Evolutionary conservation across 1,140 invertebrate species (phyloP).

Genomic region (fruit fly (Drosophila melanogaster)): DNA sequence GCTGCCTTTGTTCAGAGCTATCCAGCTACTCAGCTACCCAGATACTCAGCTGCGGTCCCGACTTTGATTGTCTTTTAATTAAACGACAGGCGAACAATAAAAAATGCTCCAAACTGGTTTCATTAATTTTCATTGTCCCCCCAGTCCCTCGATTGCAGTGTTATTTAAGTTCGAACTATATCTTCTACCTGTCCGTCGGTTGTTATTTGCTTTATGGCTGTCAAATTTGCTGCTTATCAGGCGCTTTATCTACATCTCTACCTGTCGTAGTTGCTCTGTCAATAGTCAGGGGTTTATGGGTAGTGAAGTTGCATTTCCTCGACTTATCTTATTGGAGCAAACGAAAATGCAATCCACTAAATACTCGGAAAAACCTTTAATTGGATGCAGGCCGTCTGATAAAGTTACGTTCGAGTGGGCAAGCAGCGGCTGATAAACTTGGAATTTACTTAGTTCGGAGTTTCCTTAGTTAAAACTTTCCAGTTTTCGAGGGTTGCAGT

Average conservation of each 20-base stretch:
- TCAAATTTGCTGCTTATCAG: constrained; percentile 78
- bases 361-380: constrained; percentile 53
- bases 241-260: constrained; percentile 48
- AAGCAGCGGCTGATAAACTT: constrained; percentile 50
- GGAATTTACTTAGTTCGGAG: constrained; percentile 34
- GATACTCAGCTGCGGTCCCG: constrained; percentile 36
- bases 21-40: constrained; percentile 11
- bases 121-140: constrained; percentile 47
- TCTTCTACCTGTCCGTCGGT: constrained; percentile 50
- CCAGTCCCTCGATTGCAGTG: not conserved
- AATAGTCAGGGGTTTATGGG: constrained; percentile 48
- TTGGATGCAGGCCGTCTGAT: constrained; percentile 52
- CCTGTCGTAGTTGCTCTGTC: constrained; percentile 52
- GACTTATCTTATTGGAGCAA: constrained; percentile 65
- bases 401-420: constrained; percentile 47
- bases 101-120: constrained; percentile 67
- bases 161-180: constrained; percentile 44
- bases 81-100: constrained; percentile 70
- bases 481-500: constrained; percentile 14
- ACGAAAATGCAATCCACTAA: constrained; percentile 43
- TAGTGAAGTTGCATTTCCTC: constrained; percentile 26
- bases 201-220: constrained; percentile 67
- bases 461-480: constrained; percentile 23
- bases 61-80: constrained; percentile 81
- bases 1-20: constrained; percentile 31